phyloP scores from a whole-genome alignment of 2,888 invertebrate species.

The Temnothorax ravouxi region DNA sequence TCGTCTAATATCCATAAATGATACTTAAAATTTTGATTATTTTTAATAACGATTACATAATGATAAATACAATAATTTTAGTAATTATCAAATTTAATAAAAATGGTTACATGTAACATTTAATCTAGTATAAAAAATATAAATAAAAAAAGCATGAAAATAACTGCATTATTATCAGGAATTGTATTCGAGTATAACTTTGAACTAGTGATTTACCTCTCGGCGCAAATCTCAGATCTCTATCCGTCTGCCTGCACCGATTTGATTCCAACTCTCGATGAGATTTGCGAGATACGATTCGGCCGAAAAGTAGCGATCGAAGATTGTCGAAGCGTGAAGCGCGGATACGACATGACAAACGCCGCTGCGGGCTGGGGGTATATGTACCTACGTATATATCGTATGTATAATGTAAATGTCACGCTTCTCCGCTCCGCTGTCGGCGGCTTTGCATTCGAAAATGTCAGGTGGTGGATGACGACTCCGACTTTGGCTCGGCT shows the following conservation, averaged over 20 bases:
- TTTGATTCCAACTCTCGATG: conserved; percentile 5
- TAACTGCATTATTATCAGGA: conserved; percentile 23
- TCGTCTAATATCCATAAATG: background rate
- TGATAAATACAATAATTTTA: conserved; percentile 2
- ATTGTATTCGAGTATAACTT: conserved; percentile 18
- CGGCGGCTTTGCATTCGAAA: conserved; percentile 68
- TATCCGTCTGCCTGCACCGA: background rate
- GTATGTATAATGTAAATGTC: conserved; percentile 64
- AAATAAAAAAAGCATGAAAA: background rate
- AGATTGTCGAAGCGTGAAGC: conserved; percentile 38
- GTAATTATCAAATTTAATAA: background rate
- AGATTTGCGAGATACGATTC: conserved; percentile 22
- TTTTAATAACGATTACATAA: background rate
- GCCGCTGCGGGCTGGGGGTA: conserved; percentile 24
- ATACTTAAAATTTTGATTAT: background rate
- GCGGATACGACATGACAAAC: conserved; percentile 57
- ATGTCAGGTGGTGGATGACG: conserved; percentile 70
- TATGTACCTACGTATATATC: background rate
- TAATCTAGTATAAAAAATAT: background rate
- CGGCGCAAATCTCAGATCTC: background rate
- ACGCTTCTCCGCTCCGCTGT: conserved; percentile 38
- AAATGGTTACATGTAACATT: background rate
- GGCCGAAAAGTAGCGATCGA: conserved; percentile 44
- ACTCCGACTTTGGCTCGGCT: conserved; percentile 20
- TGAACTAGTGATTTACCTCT: background rate